These are phyloP conservation scores for Stomorhina lunata DNA, from an alignment of 2,888 invertebrate genomes.

Conservation along the genomic window DNA sequence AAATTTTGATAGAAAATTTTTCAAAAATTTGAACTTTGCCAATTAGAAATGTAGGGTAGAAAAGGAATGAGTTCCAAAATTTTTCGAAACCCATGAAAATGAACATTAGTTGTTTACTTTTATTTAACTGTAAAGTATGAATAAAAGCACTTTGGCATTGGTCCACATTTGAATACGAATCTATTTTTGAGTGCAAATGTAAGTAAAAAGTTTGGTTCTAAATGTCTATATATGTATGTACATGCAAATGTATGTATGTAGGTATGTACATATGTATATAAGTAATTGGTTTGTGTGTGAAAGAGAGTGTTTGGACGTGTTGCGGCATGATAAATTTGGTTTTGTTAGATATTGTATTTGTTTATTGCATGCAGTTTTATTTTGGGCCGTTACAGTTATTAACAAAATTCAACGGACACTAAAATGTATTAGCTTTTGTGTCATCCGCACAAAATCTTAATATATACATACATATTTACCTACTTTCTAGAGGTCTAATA, in stretches of 20 bases:
- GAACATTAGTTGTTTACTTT: constrained; percentile 8
- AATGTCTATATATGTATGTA: too few species aligned
- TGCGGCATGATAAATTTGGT: constrained; percentile 12
- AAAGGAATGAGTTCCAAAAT: neutral
- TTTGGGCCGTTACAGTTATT: constrained; percentile 5
- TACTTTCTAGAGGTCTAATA: too few species aligned
- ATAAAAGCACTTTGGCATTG: constrained; percentile 11
- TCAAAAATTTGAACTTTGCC: too few species aligned
- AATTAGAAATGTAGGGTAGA: too few species aligned
- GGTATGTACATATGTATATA: neutral
- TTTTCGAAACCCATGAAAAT: neutral
- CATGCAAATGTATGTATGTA: too few species aligned
- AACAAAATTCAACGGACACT: neutral
- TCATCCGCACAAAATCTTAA: too few species aligned
- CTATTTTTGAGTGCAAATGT: constrained; percentile 19
- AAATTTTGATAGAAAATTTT: too few species aligned
- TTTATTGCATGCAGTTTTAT: neutral
- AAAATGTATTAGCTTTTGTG: too few species aligned
- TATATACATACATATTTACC: too few species aligned
- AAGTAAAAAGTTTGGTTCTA: constrained; percentile 8
- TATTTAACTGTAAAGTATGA: constrained; percentile 20
- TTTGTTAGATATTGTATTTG: neutral
- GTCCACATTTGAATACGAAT: constrained; percentile 18
- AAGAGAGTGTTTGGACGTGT: neutral
- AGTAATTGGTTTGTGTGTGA: too few species aligned